phyloP scores from a whole-genome alignment of 2,888 invertebrate species.

The Alviniconcha strummeri region DNA sequence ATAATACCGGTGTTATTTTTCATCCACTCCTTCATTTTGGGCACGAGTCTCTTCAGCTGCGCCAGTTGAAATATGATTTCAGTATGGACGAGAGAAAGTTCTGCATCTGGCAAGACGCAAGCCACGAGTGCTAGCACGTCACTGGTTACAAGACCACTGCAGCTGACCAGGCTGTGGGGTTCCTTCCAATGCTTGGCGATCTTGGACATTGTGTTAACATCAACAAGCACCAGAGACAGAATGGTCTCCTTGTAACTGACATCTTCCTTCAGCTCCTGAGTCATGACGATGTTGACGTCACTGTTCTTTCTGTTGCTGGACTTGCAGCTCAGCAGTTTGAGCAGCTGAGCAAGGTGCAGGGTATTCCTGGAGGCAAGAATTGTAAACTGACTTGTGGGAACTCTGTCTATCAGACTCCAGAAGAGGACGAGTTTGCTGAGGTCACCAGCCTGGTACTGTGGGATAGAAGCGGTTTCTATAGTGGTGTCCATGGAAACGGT shows the following conservation, averaged over 20 bases:
- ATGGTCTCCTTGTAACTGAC: too few relatives aligned
- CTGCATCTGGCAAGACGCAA: constrained; percentile 15
- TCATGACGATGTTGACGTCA: constrained; percentile 7
- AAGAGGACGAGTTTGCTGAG: constrained; percentile 31
- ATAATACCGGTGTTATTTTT: too few relatives aligned
- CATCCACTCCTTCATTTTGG: constrained; percentile 31
- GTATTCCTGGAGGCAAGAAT: constrained; percentile 34
- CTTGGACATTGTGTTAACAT: too few relatives aligned
- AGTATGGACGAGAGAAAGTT: constrained; percentile 27
- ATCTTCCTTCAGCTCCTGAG: not conserved
- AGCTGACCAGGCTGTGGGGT: too few relatives aligned
- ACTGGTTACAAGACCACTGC: too few relatives aligned
- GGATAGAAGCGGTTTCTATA: not conserved
- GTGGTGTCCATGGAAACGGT: constrained; percentile 1
- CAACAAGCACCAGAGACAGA: too few relatives aligned
- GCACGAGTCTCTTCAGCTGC: not conserved
- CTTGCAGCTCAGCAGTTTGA: constrained; percentile 2
- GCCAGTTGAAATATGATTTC: constrained; percentile 21
- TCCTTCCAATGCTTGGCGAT: too few relatives aligned
- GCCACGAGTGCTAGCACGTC: too few relatives aligned
- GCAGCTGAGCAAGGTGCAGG: constrained; percentile 18
- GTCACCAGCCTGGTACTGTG: constrained; percentile 34
- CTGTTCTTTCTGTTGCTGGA: not conserved
- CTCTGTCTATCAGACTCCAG: constrained; percentile 9
- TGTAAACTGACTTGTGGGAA: constrained; percentile 18